phyloP scores from a whole-genome alignment of 64 coral and sea anemone species.

The Porites lutea region DNA sequence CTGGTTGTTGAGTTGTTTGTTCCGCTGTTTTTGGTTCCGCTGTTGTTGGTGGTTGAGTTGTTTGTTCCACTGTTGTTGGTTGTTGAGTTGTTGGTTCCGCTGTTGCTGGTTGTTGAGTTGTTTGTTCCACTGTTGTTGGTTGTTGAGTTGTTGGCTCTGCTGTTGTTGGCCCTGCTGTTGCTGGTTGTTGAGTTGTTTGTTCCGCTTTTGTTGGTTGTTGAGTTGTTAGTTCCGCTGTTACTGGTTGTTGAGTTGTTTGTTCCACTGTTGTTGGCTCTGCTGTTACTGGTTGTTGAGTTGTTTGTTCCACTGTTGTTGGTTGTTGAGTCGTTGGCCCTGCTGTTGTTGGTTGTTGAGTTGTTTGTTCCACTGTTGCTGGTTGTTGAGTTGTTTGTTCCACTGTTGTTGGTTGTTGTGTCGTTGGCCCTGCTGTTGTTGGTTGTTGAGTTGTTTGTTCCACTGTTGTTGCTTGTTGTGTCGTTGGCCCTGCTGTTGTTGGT shows the following conservation, averaged over 20 bases:
- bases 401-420: not conserved
- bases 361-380: not conserved
- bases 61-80: not conserved
- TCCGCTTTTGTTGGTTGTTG: not conserved
- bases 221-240: not conserved
- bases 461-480: too few relatives aligned
- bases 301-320: not conserved
- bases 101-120: not conserved
- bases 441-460: not conserved
- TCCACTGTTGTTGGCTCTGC: not conserved
- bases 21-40: too few relatives aligned
- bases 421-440: not conserved
- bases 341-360: not conserved
- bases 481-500: not conserved
- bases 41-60: not conserved
- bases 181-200: not conserved
- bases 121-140: not conserved
- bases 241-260: not conserved
- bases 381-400: not conserved
- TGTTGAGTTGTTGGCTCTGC: not conserved
- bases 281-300: not conserved
- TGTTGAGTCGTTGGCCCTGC: not conserved
- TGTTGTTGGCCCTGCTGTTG: not conserved
- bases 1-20: too few relatives aligned
- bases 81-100: not conserved